Evolutionary conservation across 1,140 invertebrate genomes (phyloP), one percentile per base, ranked within the genome.

Genomic region (Brachionus paranguensis): DNA sequence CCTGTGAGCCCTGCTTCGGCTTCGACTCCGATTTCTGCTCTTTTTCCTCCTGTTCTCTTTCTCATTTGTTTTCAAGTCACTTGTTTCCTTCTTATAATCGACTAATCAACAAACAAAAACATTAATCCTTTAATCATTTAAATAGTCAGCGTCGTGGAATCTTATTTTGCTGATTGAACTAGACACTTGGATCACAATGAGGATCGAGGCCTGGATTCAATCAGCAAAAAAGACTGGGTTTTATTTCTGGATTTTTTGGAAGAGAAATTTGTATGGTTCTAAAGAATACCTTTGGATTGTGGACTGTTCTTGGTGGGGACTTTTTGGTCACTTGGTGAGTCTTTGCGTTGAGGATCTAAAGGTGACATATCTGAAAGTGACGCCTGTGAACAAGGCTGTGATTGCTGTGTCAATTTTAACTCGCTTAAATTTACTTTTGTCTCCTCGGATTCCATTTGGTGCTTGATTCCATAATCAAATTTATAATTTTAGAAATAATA

Each of bases 61-160:
- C 45, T 47, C 45, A 47, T 12, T 47, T 4, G 45, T 0, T 14
- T n/a, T 47, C 5, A 47, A 47, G 1, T 33, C 3, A 45, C 37
- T 72, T 43, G 33, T 8, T 0, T 43, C 37, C 68, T 72, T 72
- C 43, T 43, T 72, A 60, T 60, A 60, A 20, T 60, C 17, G 53
- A 60, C 53, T 60, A 60, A 20, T 60, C 53, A 60, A 60, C 53
- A 60, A 60, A 60, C 53, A 60, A 60, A 60, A 60, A 60, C 53
- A 60, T 60, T 60, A 60, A 60, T 60, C 53, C 53, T 60, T 60
- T 60, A 60, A 60, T 60, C 53, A 60, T 60, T 60, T 60, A 60
- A 60, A 60, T 10, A 60, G 10, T 60, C 53, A 60, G 53, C 53
- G 2, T 60, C 6, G 10, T 27, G 6, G 1, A 20, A 60, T 20